Percentiles rank a stretch among this genome's conserved stretches.
Evolutionary conservation across 2,888 invertebrate genomes (phyloP).

Genomic region (Ectobius pallidus): DNA sequence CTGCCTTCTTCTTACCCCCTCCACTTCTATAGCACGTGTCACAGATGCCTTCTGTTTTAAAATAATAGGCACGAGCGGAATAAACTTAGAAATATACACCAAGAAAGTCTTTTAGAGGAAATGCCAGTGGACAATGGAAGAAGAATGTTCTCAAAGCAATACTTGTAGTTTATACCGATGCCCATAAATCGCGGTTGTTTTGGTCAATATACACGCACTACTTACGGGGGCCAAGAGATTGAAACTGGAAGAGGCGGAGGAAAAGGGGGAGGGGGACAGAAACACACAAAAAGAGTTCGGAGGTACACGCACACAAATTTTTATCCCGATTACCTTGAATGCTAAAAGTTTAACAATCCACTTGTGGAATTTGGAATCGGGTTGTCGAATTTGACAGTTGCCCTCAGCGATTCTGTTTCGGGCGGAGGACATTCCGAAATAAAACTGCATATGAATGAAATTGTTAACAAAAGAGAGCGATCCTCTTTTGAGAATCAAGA

Average conservation of each 20-base stretch:
- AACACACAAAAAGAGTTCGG: not conserved
- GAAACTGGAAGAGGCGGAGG: too few relatives aligned
- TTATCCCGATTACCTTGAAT: constrained; percentile 30
- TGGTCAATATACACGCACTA: constrained; percentile 9
- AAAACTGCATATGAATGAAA: constrained; percentile 16
- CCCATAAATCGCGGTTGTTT: constrained; percentile 20
- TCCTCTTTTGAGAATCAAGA: too few relatives aligned
- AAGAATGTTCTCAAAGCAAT: too few relatives aligned
- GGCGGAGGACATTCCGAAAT: not conserved
- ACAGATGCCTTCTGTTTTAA: too few relatives aligned
- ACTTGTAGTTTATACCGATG: not conserved
- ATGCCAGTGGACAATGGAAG: too few relatives aligned
- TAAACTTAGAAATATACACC: too few relatives aligned
- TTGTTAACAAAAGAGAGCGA: not conserved
- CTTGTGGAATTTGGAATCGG: constrained; percentile 8
- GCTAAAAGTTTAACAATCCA: constrained; percentile 7
- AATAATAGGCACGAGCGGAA: too few relatives aligned
- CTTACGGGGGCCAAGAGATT: too few relatives aligned
- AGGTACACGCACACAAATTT: constrained; percentile 7
- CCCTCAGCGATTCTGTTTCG: not conserved
- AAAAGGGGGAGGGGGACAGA: not conserved
- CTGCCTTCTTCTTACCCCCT: too few relatives aligned
- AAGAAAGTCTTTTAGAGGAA: too few relatives aligned
- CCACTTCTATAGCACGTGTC: too few relatives aligned
- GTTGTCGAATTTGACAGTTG: constrained; percentile 24